Base-by-base conservation (phyloP, 2,888 invertebrate species). In the Caenorhabditis japonica region DNA sequence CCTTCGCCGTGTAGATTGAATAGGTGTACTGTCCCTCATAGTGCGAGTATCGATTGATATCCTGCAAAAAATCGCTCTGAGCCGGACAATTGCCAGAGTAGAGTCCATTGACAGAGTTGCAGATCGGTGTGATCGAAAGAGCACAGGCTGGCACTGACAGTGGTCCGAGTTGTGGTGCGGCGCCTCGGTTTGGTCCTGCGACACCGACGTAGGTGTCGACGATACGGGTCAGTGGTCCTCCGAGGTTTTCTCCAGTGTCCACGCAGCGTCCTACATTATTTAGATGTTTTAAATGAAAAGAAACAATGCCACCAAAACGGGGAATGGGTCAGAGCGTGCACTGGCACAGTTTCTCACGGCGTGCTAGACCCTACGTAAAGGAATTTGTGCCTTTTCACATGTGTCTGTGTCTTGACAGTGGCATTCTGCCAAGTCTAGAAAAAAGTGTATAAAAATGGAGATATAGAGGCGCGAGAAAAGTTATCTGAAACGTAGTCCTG, bases 101-200 rank as follows among this genome's bases (percentile, higher is more conserved):
- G 8, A 86, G 73, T 0, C 86, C 86, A 34, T 82, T 86, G 8
- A 81, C 73, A 15, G 73, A 68, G 27, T 82, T 81, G 44, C 82
- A 82, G 34, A 82, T 71, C 2, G 83, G 83, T 8, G 79, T 64
- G 8, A 82, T 73, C 19, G 81, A 76, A 34, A 86, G 75, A 12
- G 82, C 82, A 60, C 86, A 86, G 5, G 83, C 86, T 5, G 86
- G 86, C 25, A 86, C 60, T 7, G 81, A 76, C 7, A 86, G 46
- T 5, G 81, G 84, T 13, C 79, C 86, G 13, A 80, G 62, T 75
- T 85, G 84, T 5, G 80, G 83, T 7, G 79, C 60, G 8, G 85
- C 83, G 34, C 86, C 86, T 41, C 84, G 86, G 53, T 86, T 86
- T 15, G 86, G 86, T 10, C 86, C 86, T 0, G 86, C 86, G 2